These are phyloP conservation scores for Xenus cinereus DNA, from an alignment of 2,113 vertebrate genomes.

Conservation along the genomic window DNA sequence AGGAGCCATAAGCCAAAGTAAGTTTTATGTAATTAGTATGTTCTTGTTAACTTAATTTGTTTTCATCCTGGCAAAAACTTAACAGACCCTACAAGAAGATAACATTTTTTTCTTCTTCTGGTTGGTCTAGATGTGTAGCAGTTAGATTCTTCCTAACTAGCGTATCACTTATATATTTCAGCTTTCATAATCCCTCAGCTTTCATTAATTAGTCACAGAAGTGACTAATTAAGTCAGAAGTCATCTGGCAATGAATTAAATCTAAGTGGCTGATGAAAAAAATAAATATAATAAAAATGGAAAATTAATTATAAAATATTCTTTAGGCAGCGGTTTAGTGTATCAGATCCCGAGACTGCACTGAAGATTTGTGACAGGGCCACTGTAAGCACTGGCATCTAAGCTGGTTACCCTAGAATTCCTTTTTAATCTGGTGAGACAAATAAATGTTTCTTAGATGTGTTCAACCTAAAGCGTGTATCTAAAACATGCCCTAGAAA, in stretches of 20 bases:
- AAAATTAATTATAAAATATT: not conserved
- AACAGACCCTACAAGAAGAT: not conserved
- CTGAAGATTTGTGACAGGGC: not conserved
- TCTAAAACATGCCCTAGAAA: not conserved
- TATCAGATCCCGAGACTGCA: not conserved
- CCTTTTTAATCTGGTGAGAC: not conserved
- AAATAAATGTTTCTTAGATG: not conserved
- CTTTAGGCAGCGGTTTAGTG: not conserved
- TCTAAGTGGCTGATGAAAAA: not conserved
- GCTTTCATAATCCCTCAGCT: not conserved
- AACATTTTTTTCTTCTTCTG: not conserved
- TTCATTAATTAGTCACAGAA: constrained; percentile 5
- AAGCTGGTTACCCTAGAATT: not conserved
- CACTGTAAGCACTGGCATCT: not conserved
- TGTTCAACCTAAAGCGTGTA: not conserved
- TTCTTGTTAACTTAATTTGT: not conserved
- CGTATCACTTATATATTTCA: not conserved
- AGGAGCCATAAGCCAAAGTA: not conserved
- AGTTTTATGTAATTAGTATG: not conserved
- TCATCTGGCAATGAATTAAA: constrained; percentile 3
- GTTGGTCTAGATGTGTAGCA: not conserved
- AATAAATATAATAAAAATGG: not conserved
- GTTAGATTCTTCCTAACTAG: not conserved
- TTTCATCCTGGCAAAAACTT: not conserved
- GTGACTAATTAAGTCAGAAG: too few species aligned